Evolutionary conservation across 2,888 invertebrate genomes (phyloP), one percentile per base, ranked within the genome.

Genomic region (Unio pictorum): DNA sequence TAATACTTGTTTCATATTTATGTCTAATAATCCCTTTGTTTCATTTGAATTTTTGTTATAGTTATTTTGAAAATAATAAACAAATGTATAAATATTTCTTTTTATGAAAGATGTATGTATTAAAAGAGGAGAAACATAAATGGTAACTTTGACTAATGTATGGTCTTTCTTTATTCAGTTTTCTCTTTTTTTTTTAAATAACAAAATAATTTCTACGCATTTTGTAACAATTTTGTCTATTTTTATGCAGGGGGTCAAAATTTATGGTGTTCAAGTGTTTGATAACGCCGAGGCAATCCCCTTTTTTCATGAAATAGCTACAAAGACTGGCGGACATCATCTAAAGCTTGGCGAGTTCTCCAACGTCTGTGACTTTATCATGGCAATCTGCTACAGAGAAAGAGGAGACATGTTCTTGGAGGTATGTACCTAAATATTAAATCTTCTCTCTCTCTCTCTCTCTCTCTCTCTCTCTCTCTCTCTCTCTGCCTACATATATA

Each of bases 311-410:
- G 74, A 78, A 15, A 69, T 88, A 64, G 81, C 85, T 1, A 65
- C 73, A 23, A 57, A 75, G 57, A 86, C 86, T 0, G 73, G 74
- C 23, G 88, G 88, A 17, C 78, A 82, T 45, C 84, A 86, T 66
- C 78, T 88, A 3, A 80, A 82, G 61, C 75, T 88, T 61, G 81
- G 79, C 18, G 72, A 87, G 60, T 83, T 87, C 64, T 74, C 78
- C 55, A 81, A 82, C 64, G 81, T 88, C 30, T 82, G 84, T 68
- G 85, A 86, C 66, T 81, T 86, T 71, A 81, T 88, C 63, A 87
- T 88, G 87, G 88, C 86, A 17, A 87, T 87, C 55, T 86, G 86
- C 73, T 88, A 87, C 80, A 72, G 85, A 57, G 88, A 88, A 67
- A 70, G 80, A 45, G 86, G 85, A 4, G 81, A 78, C 6, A 84